Base-by-base conservation (phyloP, 2,797 vertebrate genomes). In the Rallus crepitans region DNA sequence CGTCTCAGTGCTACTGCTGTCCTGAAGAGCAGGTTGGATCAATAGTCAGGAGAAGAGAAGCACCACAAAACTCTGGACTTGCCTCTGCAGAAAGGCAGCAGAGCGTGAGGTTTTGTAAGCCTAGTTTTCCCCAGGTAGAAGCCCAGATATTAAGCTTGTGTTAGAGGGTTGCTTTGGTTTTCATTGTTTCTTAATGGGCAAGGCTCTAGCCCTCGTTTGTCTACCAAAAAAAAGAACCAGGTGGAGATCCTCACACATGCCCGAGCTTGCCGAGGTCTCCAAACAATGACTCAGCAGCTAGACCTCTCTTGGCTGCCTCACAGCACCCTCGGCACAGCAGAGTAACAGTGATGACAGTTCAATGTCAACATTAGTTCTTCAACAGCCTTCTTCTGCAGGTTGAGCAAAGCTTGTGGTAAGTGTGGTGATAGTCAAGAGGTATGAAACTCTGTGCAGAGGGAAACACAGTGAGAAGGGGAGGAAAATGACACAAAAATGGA, bases 221-320 rank as follows among this genome's bases (percentile, higher is more conserved):
- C 37, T 88, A 65, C 48, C 76, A 91, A 55, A 80, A 86, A 86
- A 68, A 25, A 83, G 37, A 72, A 7, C 16, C 13, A 17, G 42
- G 48, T 37, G 78, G 53, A 77, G 71, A 37, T 19, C 68, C 47
- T 17, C n/a, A 55, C 80, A 75, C 87, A 56, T 0, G 3, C 82
- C 86, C 42, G 28, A 23, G 70, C 80, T 82, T 84, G 70, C 80
- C 86, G 55, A 95, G 40, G 55, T 75, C 72, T 88, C 85, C 69
- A 91, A 93, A 88, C 80, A 86, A 47, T 96, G 93, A 92, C 42
- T 83, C 25, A 24, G 59, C 91, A 88, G 40, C 11, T 27, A 81
- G 80, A 39, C 2, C 27, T 91, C 50, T 68, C 61, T 9, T 52
- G 87, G 87, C 25, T 57, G 25, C 61, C 61, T 28, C 33, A 42